Evolutionary conservation across 2,113 vertebrate genomes (phyloP).

Genomic region (Crotalus helleri): DNA sequence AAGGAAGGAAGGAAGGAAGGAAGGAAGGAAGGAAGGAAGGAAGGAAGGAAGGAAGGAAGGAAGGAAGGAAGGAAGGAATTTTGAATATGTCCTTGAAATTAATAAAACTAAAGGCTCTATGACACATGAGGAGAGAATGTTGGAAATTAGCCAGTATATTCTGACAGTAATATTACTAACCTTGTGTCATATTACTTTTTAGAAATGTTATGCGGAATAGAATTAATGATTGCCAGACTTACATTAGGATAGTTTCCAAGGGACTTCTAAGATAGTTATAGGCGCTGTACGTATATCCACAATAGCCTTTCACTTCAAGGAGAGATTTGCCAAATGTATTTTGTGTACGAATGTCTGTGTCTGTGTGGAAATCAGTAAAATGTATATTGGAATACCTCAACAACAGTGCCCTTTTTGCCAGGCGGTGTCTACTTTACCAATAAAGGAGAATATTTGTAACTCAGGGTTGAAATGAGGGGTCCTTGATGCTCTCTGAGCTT

Average conservation of each 20-base stretch:
- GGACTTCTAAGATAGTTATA: background rate
- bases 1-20: background rate
- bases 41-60: background rate
- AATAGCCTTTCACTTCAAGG: background rate
- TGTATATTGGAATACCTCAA: background rate
- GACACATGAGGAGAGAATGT: background rate
- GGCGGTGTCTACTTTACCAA: background rate
- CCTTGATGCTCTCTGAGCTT: background rate
- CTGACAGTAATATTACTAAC: background rate
- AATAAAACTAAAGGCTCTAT: background rate
- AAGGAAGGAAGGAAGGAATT: background rate
- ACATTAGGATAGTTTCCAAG: background rate
- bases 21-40: background rate
- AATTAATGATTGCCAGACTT: background rate
- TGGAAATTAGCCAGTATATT: background rate
- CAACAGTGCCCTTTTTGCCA: background rate
- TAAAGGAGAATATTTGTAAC: background rate
- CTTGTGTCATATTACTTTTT: background rate
- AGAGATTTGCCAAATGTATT: background rate
- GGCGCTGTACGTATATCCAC: background rate
- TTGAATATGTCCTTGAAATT: background rate
- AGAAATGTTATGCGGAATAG: background rate
- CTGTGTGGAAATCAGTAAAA: background rate
- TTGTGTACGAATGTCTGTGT: background rate
- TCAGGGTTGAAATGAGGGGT: background rate